Evolutionary conservation across 2,888 invertebrate genomes (phyloP), one percentile per base, ranked within the genome.

Genomic region (Phalera bucephala): DNA sequence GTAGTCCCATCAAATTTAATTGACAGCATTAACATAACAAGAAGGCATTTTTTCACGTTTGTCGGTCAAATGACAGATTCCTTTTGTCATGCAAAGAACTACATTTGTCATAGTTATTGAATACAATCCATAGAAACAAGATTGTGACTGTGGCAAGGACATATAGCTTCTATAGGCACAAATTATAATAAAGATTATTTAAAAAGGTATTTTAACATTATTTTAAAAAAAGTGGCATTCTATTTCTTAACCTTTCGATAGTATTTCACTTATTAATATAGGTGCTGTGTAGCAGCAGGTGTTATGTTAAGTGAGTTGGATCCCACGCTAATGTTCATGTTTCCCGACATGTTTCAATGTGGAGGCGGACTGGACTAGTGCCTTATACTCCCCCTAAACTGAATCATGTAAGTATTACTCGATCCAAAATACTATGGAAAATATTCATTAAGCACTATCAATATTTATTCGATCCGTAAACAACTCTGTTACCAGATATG

Each of bases 31-130:
- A 72, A 62, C 72, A 75, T 79, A 72, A 81, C 73, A 75, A 76
- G 52, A 62, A 51, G 55, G 41, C 49, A 67, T 72, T 73, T 67
- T 75, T 68, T 68, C 65, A 59, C 52, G 61, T 60, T 54, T 70
- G 69, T 66, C 68, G 62, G 67, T 54, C 71, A 65, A 69, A 70
- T 63, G 67, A 62, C 66, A 56, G 65, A 60, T 65, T 52, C 41
- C 54, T 53, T 75, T 85, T 84, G 79, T 84, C 45, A 84, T 80
- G 80, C 44, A 71, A 81, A 81, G 63, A 64, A 65, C 66, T 32
- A 57, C 53, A 76, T 78, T 77, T 66, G 72, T 78, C 74, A 77
- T 62, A 64, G 61, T 58, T 64, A 72, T 69, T 71, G 69, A 67
- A 59, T 61, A 60, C 41, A 60, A 60, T 61, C 51, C 50, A 60